phyloP scores from a whole-genome alignment of 2,797 vertebrate species.

The Lutjanus argentimaculatus region DNA sequence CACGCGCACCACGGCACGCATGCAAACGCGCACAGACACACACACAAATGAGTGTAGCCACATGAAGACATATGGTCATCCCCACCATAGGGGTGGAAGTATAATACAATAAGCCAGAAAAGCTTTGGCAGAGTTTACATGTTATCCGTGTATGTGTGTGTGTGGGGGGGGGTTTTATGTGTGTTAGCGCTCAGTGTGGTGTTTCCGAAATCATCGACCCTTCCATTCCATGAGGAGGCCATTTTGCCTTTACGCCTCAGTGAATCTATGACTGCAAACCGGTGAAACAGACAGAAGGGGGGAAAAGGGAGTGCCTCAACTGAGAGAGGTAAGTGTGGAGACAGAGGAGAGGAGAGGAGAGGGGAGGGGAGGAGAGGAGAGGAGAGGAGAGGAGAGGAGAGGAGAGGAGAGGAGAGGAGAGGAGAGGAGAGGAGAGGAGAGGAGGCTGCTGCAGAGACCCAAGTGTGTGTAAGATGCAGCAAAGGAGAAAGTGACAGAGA shows the following conservation, averaged over 20 bases:
- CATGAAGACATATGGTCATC: conserved; percentile 76
- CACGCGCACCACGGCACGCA: conserved; percentile 1
- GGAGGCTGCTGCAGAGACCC: conserved; percentile 24
- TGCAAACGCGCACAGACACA: conserved; percentile 26
- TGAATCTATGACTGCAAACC: conserved; percentile 65
- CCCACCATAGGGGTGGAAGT: conserved; percentile 61
- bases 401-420: neutral
- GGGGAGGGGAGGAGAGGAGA: neutral
- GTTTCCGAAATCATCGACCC: conserved; percentile 69
- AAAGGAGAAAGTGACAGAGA: conserved; percentile 44
- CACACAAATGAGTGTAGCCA: conserved; percentile 47
- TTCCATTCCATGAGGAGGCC: conserved; percentile 65
- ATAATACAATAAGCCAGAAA: conserved; percentile 49
- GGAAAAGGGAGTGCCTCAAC: conserved; percentile 15
- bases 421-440: neutral
- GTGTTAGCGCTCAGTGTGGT: conserved; percentile 52
- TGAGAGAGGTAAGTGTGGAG: conserved; percentile 13
- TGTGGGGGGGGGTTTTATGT: neutral
- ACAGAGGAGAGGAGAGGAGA: neutral
- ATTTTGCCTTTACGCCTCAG: conserved; percentile 66
- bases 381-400: neutral
- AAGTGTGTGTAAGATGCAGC: conserved; percentile 47
- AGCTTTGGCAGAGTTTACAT: conserved; percentile 59
- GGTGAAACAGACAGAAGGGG: conserved; percentile 45
- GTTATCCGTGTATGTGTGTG: conserved; percentile 22